These are phyloP conservation scores for Borostomias antarcticus DNA, from an alignment of 2,797 vertebrate genomes.

Conservation along the genomic window DNA sequence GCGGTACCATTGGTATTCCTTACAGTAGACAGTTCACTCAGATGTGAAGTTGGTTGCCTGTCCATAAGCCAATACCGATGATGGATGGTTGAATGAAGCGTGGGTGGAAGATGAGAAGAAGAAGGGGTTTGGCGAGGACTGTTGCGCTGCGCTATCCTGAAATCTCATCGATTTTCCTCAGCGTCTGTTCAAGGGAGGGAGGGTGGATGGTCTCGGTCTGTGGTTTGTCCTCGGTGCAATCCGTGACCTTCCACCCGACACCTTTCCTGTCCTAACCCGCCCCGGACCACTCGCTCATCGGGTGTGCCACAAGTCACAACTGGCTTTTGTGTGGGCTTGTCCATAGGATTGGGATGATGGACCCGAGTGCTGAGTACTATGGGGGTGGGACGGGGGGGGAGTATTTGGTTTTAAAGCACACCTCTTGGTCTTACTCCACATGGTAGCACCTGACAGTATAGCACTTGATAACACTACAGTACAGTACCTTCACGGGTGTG, in stretches of 20 bases:
- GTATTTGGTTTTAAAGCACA: no score
- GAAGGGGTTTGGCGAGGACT: neutral
- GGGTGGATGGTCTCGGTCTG: neutral
- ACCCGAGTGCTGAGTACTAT: no score
- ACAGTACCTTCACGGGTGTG: conserved; percentile 4
- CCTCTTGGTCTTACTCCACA: no score
- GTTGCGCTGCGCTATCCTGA: neutral
- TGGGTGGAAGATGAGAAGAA: neutral
- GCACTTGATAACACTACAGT: neutral
- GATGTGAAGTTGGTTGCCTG: conserved; percentile 5
- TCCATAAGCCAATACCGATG: conserved; percentile 11
- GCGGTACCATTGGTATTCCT: conserved; percentile 7
- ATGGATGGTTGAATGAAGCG: neutral
- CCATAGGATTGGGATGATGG: neutral
- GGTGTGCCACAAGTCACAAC: neutral
- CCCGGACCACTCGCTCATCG: no score
- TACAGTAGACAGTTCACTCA: conserved; percentile 9
- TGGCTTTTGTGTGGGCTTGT: neutral
- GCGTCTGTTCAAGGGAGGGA: neutral
- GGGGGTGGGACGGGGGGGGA: no score
- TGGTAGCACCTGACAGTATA: no score
- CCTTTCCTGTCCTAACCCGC: neutral
- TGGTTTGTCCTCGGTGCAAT: neutral
- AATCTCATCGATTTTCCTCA: neutral
- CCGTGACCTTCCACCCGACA: conserved; percentile 1